Percentiles rank a stretch among this genome's conserved stretches.
These are phyloP conservation scores for Hoplodrina ambigua DNA, from an alignment of 2,888 invertebrate species.

Conservation along the genomic window DNA sequence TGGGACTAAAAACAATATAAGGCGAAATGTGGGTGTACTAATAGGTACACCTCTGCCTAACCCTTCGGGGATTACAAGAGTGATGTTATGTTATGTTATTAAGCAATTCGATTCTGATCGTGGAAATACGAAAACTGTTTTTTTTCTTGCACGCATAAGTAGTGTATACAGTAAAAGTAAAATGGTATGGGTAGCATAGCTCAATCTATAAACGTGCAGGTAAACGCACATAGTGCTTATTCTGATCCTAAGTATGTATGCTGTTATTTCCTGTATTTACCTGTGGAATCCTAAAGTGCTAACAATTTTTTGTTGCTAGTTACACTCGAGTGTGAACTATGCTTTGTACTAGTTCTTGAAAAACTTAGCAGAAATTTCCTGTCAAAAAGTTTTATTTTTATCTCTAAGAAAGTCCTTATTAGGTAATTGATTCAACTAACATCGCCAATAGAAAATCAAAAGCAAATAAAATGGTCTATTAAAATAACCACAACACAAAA, in stretches of 20 bases:
- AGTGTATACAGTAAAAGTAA: constrained; percentile 45
- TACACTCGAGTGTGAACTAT: constrained; percentile 19
- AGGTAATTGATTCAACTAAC: no score
- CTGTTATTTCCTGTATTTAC: constrained; percentile 54
- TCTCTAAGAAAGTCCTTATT: no score
- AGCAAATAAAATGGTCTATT: no score
- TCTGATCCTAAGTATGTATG: constrained; percentile 47
- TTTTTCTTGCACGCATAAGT: constrained; percentile 12
- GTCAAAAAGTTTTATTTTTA: no score
- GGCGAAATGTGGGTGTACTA: no score
- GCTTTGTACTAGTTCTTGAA: background rate
- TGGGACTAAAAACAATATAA: no score
- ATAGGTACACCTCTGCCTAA: no score
- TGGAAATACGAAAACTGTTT: constrained; percentile 19
- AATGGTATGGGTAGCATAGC: constrained; percentile 39
- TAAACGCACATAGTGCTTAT: constrained; percentile 23
- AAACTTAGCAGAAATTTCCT: no score
- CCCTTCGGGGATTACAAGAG: no score
- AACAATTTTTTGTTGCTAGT: constrained; percentile 36
- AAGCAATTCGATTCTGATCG: background rate
- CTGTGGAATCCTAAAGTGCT: constrained; percentile 43
- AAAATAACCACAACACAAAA: background rate
- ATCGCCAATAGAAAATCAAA: no score
- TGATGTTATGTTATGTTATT: no score
- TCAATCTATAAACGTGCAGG: constrained; percentile 41